phyloP scores from a whole-genome alignment of 2,888 invertebrate species.

The Nematopogon swammerdamellus region DNA sequence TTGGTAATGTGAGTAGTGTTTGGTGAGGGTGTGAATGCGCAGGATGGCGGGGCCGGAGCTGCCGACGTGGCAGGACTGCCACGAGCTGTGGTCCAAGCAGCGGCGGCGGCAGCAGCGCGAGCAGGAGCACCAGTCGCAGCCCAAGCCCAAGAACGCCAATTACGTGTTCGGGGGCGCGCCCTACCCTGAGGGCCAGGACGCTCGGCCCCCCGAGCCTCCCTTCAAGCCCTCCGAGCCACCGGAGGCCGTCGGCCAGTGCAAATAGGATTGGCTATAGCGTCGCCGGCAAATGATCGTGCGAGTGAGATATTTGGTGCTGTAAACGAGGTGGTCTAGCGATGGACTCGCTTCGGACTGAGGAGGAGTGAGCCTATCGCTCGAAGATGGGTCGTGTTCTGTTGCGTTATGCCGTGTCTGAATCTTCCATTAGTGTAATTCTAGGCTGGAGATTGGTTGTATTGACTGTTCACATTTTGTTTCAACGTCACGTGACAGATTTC shows the following conservation, averaged over 20 bases:
- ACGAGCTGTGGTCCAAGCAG: slow-evolving; percentile 98
- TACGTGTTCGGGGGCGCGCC: slow-evolving; percentile 7
- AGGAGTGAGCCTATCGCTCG: too few species aligned
- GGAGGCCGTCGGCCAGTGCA: slow-evolving; percentile 15
- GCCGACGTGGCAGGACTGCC: slow-evolving; percentile 97
- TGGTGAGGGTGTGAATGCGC: slow-evolving; percentile 12
- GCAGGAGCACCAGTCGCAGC: slow-evolving; percentile 54
- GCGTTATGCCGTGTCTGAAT: too few species aligned
- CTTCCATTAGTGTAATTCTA: too few species aligned
- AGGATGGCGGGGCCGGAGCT: slow-evolving; percentile 83
- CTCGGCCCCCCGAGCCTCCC: slow-evolving; percentile 20
- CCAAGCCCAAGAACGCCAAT: slow-evolving; percentile 11
- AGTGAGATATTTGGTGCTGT: too few species aligned
- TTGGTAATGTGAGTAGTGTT: too few species aligned
- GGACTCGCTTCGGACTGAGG: too few species aligned
- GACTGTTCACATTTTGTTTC: too few species aligned
- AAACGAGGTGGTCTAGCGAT: too few species aligned
- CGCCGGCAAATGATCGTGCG: not conserved
- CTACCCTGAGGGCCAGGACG: slow-evolving; percentile 19
- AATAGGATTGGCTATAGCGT: not conserved
- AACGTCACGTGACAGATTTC: too few species aligned
- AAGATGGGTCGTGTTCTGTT: too few species aligned
- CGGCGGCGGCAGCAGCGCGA: slow-evolving; percentile 82
- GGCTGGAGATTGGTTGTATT: too few species aligned
- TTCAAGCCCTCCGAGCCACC: slow-evolving; percentile 21